Evolutionary conservation across 2,797 vertebrate genomes (phyloP).

Genomic region (Novumbra hubbsi): DNA sequence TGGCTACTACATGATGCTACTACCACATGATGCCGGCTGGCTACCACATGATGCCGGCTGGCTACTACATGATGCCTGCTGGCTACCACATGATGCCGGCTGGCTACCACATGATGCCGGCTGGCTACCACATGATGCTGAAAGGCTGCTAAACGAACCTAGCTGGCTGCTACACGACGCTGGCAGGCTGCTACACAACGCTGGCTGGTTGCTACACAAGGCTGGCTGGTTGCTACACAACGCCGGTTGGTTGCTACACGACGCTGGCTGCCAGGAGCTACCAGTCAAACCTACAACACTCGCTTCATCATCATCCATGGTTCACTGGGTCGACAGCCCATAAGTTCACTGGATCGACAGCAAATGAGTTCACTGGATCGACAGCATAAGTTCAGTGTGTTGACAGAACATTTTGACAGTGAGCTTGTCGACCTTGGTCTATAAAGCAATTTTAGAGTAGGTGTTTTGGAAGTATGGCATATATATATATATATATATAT

Average conservation of each 20-base stretch:
- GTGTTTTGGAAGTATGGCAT: slow-evolving; percentile 9
- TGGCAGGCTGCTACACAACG: no score
- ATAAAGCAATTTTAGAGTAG: neutral
- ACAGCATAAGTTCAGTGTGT: neutral
- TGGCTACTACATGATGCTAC: neutral
- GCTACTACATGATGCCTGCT: no score
- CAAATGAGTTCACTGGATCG: neutral
- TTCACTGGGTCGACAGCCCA: neutral
- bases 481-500: no score
- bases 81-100: slow-evolving; percentile 36
- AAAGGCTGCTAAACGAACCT: slow-evolving; percentile 33
- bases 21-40: no score
- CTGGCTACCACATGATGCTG: slow-evolving; percentile 36
- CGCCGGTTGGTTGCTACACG: neutral
- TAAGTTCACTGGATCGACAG: no score
- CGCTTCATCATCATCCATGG: slow-evolving; percentile 25
- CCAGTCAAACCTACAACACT: slow-evolving; percentile 40
- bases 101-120: slow-evolving; percentile 34
- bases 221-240: no score
- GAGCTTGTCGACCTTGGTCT: neutral
- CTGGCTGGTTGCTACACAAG: neutral
- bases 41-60: no score
- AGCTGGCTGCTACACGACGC: slow-evolving; percentile 3
- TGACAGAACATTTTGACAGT: neutral
- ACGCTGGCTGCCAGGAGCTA: slow-evolving; percentile 45